Percentiles rank a stretch among this genome's conserved stretches.
Conservation (phyloP, 2,113 vertebrate genomes). For the Spea multiplicata region DNA sequence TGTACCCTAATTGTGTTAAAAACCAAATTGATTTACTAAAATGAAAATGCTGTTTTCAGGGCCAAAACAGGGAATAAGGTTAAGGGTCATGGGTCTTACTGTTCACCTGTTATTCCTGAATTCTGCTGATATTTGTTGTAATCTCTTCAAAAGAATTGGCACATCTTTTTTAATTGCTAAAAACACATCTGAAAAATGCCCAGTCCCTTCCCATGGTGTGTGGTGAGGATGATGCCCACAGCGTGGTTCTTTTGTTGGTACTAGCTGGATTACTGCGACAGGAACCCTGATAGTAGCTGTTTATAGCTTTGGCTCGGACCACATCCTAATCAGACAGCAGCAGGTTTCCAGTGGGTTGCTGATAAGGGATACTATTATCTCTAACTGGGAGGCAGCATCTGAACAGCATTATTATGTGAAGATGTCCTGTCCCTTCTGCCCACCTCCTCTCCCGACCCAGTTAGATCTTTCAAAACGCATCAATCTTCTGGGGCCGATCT, state of each 20-base stretch:
- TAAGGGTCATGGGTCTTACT: too few relatives aligned
- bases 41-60: too few relatives aligned
- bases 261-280: slow-evolving; percentile 93
- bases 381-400: slow-evolving; percentile 40
- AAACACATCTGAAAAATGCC: not conserved
- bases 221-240: not conserved
- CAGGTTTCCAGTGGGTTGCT: slow-evolving; percentile 85
- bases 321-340: slow-evolving; percentile 96
- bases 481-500: slow-evolving; percentile 35
- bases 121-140: too few relatives aligned
- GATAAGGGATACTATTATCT: slow-evolving; percentile 41
- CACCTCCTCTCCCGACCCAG: slow-evolving; percentile 20
- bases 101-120: too few relatives aligned
- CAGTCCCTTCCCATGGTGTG: slow-evolving; percentile 48
- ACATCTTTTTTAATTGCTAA: not conserved
- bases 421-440: slow-evolving; percentile 36
- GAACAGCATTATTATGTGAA: slow-evolving; percentile 40
- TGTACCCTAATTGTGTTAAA: too few relatives aligned
- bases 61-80: too few relatives aligned
- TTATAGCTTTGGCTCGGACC: slow-evolving; percentile 98
- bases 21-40: too few relatives aligned
- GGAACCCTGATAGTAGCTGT: slow-evolving; percentile 93
- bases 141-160: too few relatives aligned
- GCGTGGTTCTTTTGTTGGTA: slow-evolving; percentile 89
- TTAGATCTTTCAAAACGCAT: slow-evolving; percentile 37